Conservation (phyloP, 1,140 invertebrate genomes). For the Apis florea region DNA sequence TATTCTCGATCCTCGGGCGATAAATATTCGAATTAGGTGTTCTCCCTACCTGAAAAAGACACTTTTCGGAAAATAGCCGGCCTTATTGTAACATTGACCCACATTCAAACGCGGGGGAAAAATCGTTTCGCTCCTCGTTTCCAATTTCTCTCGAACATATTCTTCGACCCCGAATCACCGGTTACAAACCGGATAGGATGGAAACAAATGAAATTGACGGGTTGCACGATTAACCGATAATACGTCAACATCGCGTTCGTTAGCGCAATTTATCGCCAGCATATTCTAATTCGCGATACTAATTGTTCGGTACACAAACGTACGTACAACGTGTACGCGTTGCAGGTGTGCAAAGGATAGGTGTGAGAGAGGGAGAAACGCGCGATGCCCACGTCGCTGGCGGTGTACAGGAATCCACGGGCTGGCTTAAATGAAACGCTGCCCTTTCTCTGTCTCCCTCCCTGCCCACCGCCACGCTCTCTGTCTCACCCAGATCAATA, state of each 20-base stretch:
- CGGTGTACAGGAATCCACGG: constrained; percentile 47
- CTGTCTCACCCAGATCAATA: constrained; percentile 58
- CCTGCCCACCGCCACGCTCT: not conserved
- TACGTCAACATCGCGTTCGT: constrained; percentile 50
- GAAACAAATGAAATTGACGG: constrained; percentile 43
- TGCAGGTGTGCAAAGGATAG: too few relatives aligned
- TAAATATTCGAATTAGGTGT: not conserved
- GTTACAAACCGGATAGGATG: not conserved
- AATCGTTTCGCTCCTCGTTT: not conserved
- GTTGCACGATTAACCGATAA: constrained; percentile 46
- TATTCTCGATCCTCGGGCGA: too few relatives aligned
- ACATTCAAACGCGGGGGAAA: not conserved
- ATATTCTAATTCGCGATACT: constrained; percentile 57
- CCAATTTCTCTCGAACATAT: not conserved
- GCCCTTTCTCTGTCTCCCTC: constrained; percentile 14
- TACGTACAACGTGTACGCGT: not conserved
- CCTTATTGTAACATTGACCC: not conserved
- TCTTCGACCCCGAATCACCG: not conserved
- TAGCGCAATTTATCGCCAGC: constrained; percentile 43
- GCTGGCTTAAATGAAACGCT: constrained; percentile 61
- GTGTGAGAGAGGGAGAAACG: not conserved
- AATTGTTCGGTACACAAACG: constrained; percentile 40
- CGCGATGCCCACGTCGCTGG: constrained; percentile 13
- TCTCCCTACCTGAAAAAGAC: not conserved
- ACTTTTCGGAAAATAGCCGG: not conserved